These are phyloP conservation scores for Synergus laeviventris DNA, from an alignment of 2,888 invertebrate genomes.

Conservation along the genomic window DNA sequence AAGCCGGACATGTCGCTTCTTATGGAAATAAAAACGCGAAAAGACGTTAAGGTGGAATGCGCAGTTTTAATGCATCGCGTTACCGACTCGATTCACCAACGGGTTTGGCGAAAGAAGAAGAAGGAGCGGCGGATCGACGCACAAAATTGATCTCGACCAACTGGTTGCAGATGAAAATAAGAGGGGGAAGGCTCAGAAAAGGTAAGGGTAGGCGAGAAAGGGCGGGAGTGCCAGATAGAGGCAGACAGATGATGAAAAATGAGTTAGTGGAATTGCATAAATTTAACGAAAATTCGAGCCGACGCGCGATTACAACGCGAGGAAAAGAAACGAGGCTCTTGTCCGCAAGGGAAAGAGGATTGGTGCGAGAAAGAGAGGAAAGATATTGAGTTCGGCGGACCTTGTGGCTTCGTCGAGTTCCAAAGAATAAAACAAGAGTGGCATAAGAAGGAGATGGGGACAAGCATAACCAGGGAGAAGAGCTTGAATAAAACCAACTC, in stretches of 20 bases:
- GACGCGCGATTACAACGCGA: constrained; percentile 54
- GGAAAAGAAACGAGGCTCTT: constrained; percentile 47
- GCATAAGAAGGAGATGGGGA: constrained; percentile 42
- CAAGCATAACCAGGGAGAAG: constrained; percentile 52
- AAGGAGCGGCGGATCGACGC: constrained; percentile 15
- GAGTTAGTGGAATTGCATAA: constrained; percentile 57
- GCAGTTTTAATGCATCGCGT: constrained; percentile 39
- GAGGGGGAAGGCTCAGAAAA: constrained; percentile 31
- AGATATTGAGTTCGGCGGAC: constrained; percentile 49
- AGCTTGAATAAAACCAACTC: constrained; percentile 55
- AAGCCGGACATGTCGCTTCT: constrained; percentile 41
- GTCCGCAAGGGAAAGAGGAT: constrained; percentile 27
- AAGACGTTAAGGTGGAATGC: constrained; percentile 36
- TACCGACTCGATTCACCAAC: constrained; percentile 35
- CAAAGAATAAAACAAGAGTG: constrained; percentile 33
- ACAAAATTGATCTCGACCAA: constrained; percentile 39
- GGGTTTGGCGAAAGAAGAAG: constrained; percentile 29
- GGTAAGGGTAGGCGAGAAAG: constrained; percentile 36
- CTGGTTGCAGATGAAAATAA: constrained; percentile 60
- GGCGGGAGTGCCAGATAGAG: constrained; percentile 43
- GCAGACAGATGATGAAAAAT: constrained; percentile 57
- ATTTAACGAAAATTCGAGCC: constrained; percentile 59
- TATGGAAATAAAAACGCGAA: constrained; percentile 39
- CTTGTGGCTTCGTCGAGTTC: constrained; percentile 50
- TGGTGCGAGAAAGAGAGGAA: constrained; percentile 25